phyloP scores from a whole-genome alignment of 2,797 vertebrate species.

The Fringilla coelebs region DNA sequence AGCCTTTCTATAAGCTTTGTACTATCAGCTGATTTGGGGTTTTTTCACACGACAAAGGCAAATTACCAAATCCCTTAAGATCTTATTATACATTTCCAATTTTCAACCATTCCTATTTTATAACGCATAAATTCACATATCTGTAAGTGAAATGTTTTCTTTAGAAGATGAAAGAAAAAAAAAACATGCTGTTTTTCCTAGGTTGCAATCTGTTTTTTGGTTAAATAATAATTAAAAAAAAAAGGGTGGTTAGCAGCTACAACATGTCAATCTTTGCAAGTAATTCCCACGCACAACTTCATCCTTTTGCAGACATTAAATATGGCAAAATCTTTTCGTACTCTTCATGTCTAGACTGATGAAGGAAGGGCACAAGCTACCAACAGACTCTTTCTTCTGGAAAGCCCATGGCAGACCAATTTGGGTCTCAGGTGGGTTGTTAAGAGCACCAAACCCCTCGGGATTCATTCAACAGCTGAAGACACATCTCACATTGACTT shows the following conservation, averaged over 20 bases:
- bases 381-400: background rate
- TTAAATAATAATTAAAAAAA: background rate
- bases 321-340: background rate
- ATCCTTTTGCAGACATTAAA: background rate
- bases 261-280: conserved; percentile 42
- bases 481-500: rapidly evolving
- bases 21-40: background rate
- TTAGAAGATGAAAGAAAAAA: background rate
- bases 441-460: background rate
- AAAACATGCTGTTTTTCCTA: background rate
- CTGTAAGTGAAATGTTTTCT: conserved; percentile 46
- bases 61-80: conserved; percentile 51
- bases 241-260: conserved; percentile 23
- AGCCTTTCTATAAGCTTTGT: background rate
- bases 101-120: conserved; percentile 19
- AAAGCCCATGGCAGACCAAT: background rate
- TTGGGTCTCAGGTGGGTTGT: background rate
- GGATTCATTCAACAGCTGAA: background rate
- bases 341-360: background rate
- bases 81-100: conserved; percentile 16
- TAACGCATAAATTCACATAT: conserved; percentile 9
- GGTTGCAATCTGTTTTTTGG: conserved; percentile 37
- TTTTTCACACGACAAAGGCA: conserved; percentile 10
- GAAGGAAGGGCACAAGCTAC: background rate
- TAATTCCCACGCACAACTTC: conserved; percentile 27